Evolutionary conservation across 1,140 invertebrate species (phyloP).

Genomic region (Melitaea cinxia): DNA sequence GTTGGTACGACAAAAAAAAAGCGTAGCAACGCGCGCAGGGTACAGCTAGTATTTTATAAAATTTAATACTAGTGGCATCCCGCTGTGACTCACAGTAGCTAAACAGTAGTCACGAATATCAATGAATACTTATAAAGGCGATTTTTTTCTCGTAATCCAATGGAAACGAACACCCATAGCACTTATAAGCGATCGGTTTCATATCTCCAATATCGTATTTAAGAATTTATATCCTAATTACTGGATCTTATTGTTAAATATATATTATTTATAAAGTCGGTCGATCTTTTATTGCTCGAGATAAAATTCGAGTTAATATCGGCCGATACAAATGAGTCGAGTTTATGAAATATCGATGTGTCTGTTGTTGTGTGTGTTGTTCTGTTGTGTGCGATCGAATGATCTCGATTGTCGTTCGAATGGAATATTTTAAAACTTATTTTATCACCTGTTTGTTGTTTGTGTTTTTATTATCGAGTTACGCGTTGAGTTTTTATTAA

Average conservation of each 20-base stretch:
- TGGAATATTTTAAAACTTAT: too few species aligned
- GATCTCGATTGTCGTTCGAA: neutral
- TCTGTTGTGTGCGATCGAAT: neutral
- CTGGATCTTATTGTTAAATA: conserved; percentile 47
- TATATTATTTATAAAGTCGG: conserved; percentile 47
- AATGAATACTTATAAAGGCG: too few species aligned
- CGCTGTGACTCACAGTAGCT: too few species aligned
- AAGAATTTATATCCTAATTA: conserved; percentile 60
- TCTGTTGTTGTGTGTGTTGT: neutral
- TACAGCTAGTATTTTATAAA: too few species aligned
- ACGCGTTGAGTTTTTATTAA: too few species aligned
- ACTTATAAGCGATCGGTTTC: conserved; percentile 39
- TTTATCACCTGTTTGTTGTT: too few species aligned
- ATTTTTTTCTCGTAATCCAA: neutral
- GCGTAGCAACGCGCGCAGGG: too few species aligned
- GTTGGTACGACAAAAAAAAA: too few species aligned
- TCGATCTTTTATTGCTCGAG: conserved; percentile 49
- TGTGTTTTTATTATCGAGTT: too few species aligned
- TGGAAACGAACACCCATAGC: conserved; percentile 29
- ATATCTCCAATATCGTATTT: conserved; percentile 48
- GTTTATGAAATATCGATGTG: conserved; percentile 23
- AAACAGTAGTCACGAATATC: too few species aligned
- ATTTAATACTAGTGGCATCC: too few species aligned
- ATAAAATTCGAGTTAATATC: conserved; percentile 52
- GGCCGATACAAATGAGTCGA: conserved; percentile 25